Evolutionary conservation across 2,888 invertebrate genomes (phyloP).

Genomic region (Junonia oenone): DNA sequence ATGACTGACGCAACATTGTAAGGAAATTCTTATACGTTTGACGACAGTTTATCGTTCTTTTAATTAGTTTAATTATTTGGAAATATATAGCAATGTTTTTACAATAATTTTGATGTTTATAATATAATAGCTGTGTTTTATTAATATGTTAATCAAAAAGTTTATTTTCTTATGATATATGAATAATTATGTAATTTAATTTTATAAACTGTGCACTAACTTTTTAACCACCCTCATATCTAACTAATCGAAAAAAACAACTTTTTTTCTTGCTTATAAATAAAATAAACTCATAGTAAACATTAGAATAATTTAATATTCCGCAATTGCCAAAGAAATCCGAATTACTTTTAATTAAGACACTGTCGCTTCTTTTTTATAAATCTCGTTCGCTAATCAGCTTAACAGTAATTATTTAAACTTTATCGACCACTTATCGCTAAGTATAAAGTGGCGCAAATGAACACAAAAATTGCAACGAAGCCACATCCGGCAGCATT

Average conservation of each 20-base stretch:
- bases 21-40: neutral
- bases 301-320: neutral
- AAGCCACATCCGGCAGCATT: slow-evolving; percentile 32
- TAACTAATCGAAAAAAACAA: neutral
- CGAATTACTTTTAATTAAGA: slow-evolving; percentile 5
- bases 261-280: neutral
- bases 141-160: too few species aligned
- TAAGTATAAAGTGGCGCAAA: slow-evolving; percentile 31
- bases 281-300: too few species aligned
- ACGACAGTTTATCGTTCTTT: neutral
- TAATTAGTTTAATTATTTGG: too few species aligned
- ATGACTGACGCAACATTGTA: neutral
- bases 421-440: slow-evolving; percentile 31
- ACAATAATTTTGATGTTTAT: too few species aligned
- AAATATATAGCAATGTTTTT: too few species aligned
- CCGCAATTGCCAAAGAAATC: too few species aligned
- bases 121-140: too few species aligned
- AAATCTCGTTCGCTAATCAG: slow-evolving; percentile 13
- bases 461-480: slow-evolving; percentile 33
- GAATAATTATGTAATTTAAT: too few species aligned
- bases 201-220: too few species aligned
- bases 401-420: slow-evolving; percentile 21
- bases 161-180: too few species aligned
- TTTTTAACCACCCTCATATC: neutral
- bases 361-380: neutral